These are phyloP conservation scores for Bombyx mori DNA, from an alignment of 1,140 invertebrate species.

Conservation along the genomic window ASM3026992v2 NC_085114.1:4678501-4679000, in stretches of 20 bases:
- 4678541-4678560: conserved; percentile 56
- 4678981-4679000: conserved; percentile 49
- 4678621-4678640: conserved; percentile 68
- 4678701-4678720: conserved; percentile 54
- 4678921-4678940: conserved; percentile 62
- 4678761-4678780: conserved; percentile 32
- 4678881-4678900: conserved; percentile 67
- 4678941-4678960: conserved; percentile 63
- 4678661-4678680: conserved; percentile 58
- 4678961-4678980: conserved; percentile 62
- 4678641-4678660: conserved; percentile 70
- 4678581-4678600: conserved; percentile 72
- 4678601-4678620: conserved; percentile 56
- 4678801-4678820: conserved; percentile 70
- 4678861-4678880: conserved; percentile 27
- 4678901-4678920: conserved; percentile 70
- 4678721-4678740: conserved; percentile 59
- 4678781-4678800: conserved; percentile 70
- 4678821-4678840: conserved; percentile 66
- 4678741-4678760: conserved; percentile 40
- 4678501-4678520: conserved; percentile 35
- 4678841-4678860: conserved; percentile 64
- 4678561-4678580: conserved; percentile 58
- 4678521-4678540: conserved; percentile 31
- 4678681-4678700: conserved; percentile 62